These are phyloP conservation scores for Pristionchus mayeri DNA, from an alignment of 2,888 invertebrate genomes.

Conservation along the genomic window DNA sequence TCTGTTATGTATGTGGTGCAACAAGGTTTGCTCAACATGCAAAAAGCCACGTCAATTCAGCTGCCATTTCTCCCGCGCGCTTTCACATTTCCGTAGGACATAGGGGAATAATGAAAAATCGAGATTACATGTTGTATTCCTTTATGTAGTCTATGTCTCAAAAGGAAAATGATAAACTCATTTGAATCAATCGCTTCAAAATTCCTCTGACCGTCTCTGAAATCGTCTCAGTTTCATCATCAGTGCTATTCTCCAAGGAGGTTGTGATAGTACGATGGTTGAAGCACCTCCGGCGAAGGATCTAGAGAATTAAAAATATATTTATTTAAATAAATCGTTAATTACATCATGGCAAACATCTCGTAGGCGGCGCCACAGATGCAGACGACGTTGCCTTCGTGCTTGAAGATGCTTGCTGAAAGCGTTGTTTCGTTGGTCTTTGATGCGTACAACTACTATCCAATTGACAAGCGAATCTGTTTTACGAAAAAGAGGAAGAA, in stretches of 20 bases:
- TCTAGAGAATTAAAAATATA: not conserved
- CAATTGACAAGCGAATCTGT: not conserved
- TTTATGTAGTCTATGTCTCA: no score
- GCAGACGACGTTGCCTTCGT: not conserved
- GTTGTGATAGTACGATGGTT: not conserved
- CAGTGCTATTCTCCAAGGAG: not conserved
- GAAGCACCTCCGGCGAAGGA: not conserved
- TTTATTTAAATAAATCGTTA: not conserved
- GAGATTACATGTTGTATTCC: no score
- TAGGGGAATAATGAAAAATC: no score
- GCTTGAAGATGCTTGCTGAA: not conserved
- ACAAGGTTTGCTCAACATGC: no score
- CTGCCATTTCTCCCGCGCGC: no score
- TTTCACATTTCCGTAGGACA: no score
- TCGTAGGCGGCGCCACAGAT: constrained; percentile 11
- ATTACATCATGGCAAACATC: constrained; percentile 11
- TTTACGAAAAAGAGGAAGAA: not conserved
- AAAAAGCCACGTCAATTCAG: no score
- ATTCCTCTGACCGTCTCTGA: not conserved
- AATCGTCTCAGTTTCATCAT: not conserved
- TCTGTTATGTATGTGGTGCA: no score
- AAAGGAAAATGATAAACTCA: no score
- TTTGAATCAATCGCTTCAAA: not conserved
- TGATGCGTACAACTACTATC: no score
- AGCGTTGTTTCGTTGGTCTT: not conserved